Evolutionary conservation across 2,113 vertebrate genomes (phyloP).

Genomic region (Myanophis thanlyinensis): DNA sequence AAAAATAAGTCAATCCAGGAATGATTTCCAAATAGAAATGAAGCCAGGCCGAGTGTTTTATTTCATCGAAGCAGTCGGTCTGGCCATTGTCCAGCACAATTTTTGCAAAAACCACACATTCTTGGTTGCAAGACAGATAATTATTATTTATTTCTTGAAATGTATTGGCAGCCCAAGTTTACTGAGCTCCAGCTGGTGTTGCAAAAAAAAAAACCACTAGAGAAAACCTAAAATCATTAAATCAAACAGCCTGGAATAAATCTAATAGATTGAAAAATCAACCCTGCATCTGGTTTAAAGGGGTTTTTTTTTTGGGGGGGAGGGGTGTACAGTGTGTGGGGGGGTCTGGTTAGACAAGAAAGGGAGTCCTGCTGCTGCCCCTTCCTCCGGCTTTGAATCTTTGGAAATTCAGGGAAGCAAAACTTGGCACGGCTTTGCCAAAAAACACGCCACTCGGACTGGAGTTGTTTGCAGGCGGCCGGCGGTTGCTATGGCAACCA

Average conservation of each 20-base stretch:
- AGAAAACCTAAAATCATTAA: background rate
- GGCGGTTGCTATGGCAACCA: slow-evolving; percentile 61
- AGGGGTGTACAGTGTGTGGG: background rate
- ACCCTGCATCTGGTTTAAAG: background rate
- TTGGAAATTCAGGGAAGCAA: background rate
- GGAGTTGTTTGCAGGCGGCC: background rate
- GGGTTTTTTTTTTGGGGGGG: background rate
- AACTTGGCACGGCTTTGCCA: background rate
- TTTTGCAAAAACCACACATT: background rate
- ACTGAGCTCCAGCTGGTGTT: too few species aligned
- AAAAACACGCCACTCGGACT: rapidly evolving
- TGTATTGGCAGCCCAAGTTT: background rate
- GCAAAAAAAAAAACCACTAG: background rate
- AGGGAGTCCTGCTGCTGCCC: background rate
- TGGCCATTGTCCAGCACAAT: background rate
- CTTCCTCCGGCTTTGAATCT: background rate
- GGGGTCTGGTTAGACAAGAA: background rate
- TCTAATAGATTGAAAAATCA: background rate
- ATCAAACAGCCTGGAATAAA: background rate
- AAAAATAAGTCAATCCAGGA: background rate
- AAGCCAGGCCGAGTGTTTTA: background rate
- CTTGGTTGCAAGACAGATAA: background rate
- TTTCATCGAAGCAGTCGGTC: background rate
- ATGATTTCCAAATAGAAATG: background rate
- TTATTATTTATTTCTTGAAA: background rate